These are phyloP conservation scores for Dermatemys mawii DNA, from an alignment of 2,113 vertebrate genomes.

Conservation along the genomic window DNA sequence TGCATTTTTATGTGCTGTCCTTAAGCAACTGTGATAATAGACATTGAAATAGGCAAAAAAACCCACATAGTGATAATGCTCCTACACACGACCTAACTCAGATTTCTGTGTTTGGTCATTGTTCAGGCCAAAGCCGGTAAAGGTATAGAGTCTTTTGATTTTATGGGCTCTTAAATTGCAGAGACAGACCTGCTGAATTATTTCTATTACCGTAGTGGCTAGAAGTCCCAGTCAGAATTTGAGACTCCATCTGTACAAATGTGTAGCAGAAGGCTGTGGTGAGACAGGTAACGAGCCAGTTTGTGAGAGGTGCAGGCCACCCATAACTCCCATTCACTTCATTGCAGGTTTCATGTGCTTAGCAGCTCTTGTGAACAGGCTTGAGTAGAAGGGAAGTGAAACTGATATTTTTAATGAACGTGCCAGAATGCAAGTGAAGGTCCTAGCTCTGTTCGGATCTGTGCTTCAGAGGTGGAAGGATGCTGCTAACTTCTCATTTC, in stretches of 20 bases:
- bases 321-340: background rate
- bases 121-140: background rate
- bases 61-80: background rate
- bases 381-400: background rate
- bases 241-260: background rate
- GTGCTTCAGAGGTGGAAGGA: background rate
- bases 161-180: background rate
- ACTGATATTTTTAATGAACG: background rate
- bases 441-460: background rate
- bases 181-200: background rate
- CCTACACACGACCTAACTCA: background rate
- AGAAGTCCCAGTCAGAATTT: background rate
- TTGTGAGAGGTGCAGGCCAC: background rate
- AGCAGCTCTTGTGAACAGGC: background rate
- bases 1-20: background rate
- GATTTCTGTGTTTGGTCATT: background rate
- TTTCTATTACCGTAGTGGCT: background rate
- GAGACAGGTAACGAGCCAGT: background rate
- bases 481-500: rapidly evolving
- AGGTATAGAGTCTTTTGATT: background rate
- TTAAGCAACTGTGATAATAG: background rate
- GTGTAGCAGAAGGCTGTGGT: background rate
- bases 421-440: background rate
- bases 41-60: background rate
- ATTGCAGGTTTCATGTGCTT: background rate